phyloP scores from a whole-genome alignment of 1,140 invertebrate genomes.

The Antheraea pernyi region DNA sequence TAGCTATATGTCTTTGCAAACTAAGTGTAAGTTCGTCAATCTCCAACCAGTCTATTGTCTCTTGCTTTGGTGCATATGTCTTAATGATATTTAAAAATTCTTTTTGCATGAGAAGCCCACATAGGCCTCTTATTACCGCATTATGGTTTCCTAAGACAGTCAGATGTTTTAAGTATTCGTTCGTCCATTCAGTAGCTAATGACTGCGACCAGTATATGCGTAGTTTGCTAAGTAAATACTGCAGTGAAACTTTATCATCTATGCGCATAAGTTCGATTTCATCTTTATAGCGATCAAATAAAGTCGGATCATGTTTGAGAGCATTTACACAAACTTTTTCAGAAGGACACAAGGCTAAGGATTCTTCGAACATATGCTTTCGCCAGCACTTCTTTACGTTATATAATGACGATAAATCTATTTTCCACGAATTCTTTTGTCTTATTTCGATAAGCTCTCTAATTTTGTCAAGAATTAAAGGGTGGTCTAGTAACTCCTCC shows the following conservation, averaged over 20 bases:
- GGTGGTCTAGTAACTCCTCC: constrained; percentile 42
- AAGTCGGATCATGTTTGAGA: constrained; percentile 51
- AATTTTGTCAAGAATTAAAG: constrained; percentile 38
- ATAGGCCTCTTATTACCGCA: constrained; percentile 38
- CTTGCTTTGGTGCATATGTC: constrained; percentile 41
- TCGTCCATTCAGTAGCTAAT: constrained; percentile 33
- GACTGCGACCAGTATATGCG: constrained; percentile 50
- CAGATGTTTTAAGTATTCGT: constrained; percentile 31
- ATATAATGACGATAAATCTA: constrained; percentile 39
- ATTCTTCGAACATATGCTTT: constrained; percentile 49
- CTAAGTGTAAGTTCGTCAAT: constrained; percentile 35
- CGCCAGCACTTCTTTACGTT: constrained; percentile 52
- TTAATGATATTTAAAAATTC: constrained; percentile 35
- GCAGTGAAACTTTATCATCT: constrained; percentile 33
- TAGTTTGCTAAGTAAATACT: constrained; percentile 42
- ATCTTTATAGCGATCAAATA: constrained; percentile 33
- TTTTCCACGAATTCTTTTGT: constrained; percentile 35
- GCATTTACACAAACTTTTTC: constrained; percentile 51
- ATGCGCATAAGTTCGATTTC: constrained; percentile 29
- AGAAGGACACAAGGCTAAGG: constrained; percentile 34
- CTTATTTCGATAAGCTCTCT: constrained; percentile 43
- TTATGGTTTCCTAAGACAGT: constrained; percentile 32
- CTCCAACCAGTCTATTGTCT: constrained; percentile 42
- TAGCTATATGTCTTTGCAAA: constrained; percentile 47
- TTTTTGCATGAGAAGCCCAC: constrained; percentile 33